Evolutionary conservation across 1,140 invertebrate genomes (phyloP).

Genomic region (Macrobrachium rosenbergii): DNA sequence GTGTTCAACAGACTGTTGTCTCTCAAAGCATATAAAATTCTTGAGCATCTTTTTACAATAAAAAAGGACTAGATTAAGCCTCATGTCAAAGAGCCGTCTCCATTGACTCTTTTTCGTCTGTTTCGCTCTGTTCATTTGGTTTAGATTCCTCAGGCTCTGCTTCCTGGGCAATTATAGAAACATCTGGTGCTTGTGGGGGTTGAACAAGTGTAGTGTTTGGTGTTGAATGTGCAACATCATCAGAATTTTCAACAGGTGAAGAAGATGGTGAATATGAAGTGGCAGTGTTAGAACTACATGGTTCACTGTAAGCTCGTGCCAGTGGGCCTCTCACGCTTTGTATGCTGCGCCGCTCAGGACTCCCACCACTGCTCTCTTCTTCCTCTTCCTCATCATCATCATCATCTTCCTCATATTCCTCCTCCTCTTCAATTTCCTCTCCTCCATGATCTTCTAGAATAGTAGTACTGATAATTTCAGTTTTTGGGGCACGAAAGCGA

Average conservation of each 20-base stretch:
- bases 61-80: slow-evolving; percentile 65
- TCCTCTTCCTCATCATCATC: slow-evolving; percentile 62
- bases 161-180: slow-evolving; percentile 43
- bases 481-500: slow-evolving; percentile 73
- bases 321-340: slow-evolving; percentile 53
- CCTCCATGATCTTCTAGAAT: slow-evolving; percentile 86
- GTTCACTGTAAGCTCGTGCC: slow-evolving; percentile 60
- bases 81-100: slow-evolving; percentile 66
- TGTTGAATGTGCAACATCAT: slow-evolving; percentile 58
- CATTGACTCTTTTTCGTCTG: slow-evolving; percentile 65
- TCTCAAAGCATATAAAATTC: slow-evolving; percentile 47
- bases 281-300: slow-evolving; percentile 27
- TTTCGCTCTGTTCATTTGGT: slow-evolving; percentile 28
- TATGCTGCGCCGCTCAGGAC: slow-evolving; percentile 38
- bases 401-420: slow-evolving; percentile 59
- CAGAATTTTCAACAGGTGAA: slow-evolving; percentile 50
- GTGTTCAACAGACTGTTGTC: slow-evolving; percentile 25
- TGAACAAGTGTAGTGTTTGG: slow-evolving; percentile 60
- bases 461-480: slow-evolving; percentile 85
- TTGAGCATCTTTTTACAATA: slow-evolving; percentile 55
- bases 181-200: slow-evolving; percentile 50
- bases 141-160: neutral
- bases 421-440: slow-evolving; percentile 73
- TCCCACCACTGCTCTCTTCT: slow-evolving; percentile 51
- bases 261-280: slow-evolving; percentile 33